Base-by-base conservation (phyloP, 1,140 invertebrate genomes). In the Camponotus pennsylvanicus region DNA sequence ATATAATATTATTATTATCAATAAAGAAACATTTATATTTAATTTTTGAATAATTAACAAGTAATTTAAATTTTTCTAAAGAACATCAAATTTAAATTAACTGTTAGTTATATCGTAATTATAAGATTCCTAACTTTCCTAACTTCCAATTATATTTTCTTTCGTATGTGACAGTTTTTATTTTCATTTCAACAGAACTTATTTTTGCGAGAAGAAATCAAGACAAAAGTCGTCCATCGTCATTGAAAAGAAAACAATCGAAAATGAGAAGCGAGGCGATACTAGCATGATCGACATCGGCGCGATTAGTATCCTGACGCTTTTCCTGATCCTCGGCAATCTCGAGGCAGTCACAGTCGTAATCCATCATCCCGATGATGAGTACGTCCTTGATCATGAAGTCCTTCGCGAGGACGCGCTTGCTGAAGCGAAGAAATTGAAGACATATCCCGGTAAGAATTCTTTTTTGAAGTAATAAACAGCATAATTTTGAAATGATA, bases 311-410 rank as follows among this genome's bases (percentile, higher is more conserved):
- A 79, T 93, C 21, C 77, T 92, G 27, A 90, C 90, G 45, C 64
- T 92, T 42, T 86, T 93, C 64, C 83, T 93, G 84, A 91, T 92
- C 70, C 75, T 94, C 59, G 89, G 88, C 3, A 76, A 89, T 82
- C 88, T 94, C 73, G 79, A 89, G 40, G 93, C 94, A 57, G 85
- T 93, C 32, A 93, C 92, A 21, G 89, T 94, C 57, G 92, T 95
- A 15, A 92, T 94, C 70, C 93, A 93, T 57, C 93, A 93, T 78
- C 57, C 89, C 0, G 92, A 94, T 27, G 92, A 94, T 73, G 93
- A 95, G 61, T 93, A 93, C 76, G 71, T 91, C 0, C 57, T 95
- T n/a, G 94, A 95, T 18, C 95, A 95, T 69, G 80, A 93, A 86
- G 91, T 95, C 11, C 75, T 78, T 15, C 92, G 92, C 57, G 87